Conservation (phyloP, 2,797 vertebrate species). For the Xenentodon cancila region DNA sequence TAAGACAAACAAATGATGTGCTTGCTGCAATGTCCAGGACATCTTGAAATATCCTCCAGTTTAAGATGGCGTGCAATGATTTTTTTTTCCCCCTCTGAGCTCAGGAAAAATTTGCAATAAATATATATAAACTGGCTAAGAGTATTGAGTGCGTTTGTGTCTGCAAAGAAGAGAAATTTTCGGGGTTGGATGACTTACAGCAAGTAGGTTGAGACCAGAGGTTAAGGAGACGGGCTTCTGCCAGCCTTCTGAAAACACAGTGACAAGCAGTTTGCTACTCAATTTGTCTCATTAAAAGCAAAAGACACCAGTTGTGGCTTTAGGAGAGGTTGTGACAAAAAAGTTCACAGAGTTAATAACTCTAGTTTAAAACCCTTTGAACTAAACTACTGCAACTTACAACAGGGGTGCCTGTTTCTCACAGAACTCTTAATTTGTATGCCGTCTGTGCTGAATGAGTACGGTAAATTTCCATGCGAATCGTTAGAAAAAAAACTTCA, state of each 20-base stretch:
- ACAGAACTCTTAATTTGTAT: background rate
- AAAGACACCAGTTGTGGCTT: background rate
- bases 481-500: no score
- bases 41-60: background rate
- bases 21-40: conserved; percentile 8
- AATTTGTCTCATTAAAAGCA: background rate
- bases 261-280: background rate
- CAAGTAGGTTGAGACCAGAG: background rate
- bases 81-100: background rate
- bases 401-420: background rate
- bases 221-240: conserved; percentile 12
- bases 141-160: background rate
- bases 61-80: background rate
- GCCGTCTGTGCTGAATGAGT: no score
- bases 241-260: conserved; percentile 1
- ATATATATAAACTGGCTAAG: background rate
- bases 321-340: background rate
- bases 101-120: background rate
- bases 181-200: background rate
- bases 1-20: conserved; percentile 22
- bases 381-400: background rate
- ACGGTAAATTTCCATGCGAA: no score
- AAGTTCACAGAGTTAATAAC: conserved; percentile 1
- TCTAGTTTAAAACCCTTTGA: background rate
- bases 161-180: background rate